Evolutionary conservation across 2,888 invertebrate species (phyloP).

Genomic region (Thymelicus lineola): DNA sequence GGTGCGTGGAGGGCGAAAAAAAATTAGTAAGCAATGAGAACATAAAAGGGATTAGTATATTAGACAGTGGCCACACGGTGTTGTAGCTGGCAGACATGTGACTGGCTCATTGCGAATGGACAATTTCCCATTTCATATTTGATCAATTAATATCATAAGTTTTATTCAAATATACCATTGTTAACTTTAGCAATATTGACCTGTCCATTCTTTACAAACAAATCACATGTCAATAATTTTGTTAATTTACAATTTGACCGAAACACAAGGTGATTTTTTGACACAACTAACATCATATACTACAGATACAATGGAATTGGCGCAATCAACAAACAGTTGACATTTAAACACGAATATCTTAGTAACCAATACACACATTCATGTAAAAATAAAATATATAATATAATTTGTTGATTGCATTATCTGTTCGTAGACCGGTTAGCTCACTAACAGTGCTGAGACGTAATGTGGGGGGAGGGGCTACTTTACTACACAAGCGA

Average conservation of each 20-base stretch:
- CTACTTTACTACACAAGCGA: conserved; percentile 37
- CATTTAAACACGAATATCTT: neutral
- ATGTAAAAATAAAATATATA: neutral
- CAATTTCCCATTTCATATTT: neutral
- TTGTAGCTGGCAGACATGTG: neutral
- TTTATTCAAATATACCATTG: no score
- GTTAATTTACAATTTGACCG: conserved; percentile 9
- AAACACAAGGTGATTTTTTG: conserved; percentile 18
- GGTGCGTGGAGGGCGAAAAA: conserved; percentile 80
- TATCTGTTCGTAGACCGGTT: conserved; percentile 2
- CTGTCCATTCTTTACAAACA: conserved; percentile 17
- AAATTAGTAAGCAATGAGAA: conserved; percentile 82
- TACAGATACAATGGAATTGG: conserved; percentile 1
- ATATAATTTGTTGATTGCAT: conserved; percentile 23
- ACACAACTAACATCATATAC: conserved; percentile 12
- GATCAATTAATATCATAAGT: no score
- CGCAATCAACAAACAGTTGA: conserved; percentile 17
- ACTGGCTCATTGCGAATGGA: conserved; percentile 11
- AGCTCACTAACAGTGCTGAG: conserved; percentile 21
- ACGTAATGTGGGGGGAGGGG: neutral
- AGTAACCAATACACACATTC: no score
- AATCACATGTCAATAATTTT: conserved; percentile 14
- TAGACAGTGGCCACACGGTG: conserved; percentile 44
- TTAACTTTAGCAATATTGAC: neutral
- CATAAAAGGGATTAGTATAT: conserved; percentile 72